These are phyloP conservation scores for Anolis apletophallus DNA, from an alignment of 2,797 vertebrate species.

Conservation along the genomic window DNA sequence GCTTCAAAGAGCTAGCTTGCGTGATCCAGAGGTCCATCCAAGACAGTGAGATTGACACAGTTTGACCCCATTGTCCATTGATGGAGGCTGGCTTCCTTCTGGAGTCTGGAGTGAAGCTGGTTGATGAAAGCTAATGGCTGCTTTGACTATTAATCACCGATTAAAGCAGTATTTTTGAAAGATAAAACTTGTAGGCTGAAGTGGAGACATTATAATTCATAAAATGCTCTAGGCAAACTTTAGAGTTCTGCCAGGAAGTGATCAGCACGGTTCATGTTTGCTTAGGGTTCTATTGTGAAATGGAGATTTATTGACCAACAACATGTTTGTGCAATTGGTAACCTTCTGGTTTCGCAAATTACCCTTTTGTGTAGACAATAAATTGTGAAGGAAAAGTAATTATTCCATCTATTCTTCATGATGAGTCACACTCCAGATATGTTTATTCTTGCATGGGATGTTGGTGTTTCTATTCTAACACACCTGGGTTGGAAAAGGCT, in stretches of 20 bases:
- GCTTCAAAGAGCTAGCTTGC: slow-evolving; percentile 15
- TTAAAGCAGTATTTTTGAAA: background rate
- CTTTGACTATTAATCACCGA: slow-evolving; percentile 20
- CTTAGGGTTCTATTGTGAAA: background rate
- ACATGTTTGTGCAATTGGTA: background rate
- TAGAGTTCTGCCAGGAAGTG: slow-evolving; percentile 13
- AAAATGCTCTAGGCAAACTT: background rate
- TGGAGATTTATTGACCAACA: slow-evolving; percentile 4
- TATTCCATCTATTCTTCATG: background rate
- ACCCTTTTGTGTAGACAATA: background rate
- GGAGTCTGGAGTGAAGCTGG: background rate
- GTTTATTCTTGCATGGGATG: background rate
- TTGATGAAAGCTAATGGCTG: background rate
- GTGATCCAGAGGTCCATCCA: background rate
- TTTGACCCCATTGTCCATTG: slow-evolving; percentile 11
- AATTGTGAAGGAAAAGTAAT: background rate
- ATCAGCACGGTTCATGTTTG: background rate
- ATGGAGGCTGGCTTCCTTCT: background rate
- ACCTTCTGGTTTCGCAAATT: background rate
- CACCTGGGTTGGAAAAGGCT: background rate
- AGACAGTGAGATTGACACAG: slow-evolving; percentile 7
- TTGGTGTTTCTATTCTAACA: background rate
- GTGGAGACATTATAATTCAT: slow-evolving; percentile 21
- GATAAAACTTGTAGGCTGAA: background rate
- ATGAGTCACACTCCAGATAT: too few relatives aligned